These are phyloP conservation scores for Steromphala cineraria DNA, from an alignment of 2,888 invertebrate genomes.

Conservation along the genomic window DNA sequence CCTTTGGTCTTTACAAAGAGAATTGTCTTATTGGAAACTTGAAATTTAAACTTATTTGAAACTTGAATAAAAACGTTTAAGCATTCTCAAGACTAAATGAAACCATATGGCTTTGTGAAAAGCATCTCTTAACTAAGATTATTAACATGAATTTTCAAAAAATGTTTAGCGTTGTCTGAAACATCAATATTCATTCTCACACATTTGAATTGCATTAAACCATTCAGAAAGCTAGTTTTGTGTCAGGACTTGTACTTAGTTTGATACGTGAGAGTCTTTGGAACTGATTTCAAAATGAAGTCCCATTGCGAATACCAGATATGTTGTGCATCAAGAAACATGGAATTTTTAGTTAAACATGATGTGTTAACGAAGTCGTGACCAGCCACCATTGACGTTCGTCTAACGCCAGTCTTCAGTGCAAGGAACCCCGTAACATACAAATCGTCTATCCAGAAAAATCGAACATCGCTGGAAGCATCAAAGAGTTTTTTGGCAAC, in stretches of 20 bases:
- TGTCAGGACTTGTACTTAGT: neutral
- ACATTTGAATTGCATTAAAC: too few relatives aligned
- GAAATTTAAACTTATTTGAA: too few relatives aligned
- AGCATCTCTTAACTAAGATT: too few relatives aligned
- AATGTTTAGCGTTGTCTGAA: too few relatives aligned
- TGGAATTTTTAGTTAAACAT: neutral
- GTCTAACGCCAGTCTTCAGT: conserved; percentile 32
- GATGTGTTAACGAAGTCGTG: neutral
- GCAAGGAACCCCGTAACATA: conserved; percentile 60
- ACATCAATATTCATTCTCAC: too few relatives aligned
- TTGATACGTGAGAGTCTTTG: neutral
- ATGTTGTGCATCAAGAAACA: conserved; percentile 12
- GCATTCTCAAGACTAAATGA: too few relatives aligned
- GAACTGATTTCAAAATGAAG: neutral
- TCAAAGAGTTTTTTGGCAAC: conserved; percentile 18
- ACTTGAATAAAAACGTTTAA: too few relatives aligned
- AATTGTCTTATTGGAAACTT: too few relatives aligned
- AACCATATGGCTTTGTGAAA: too few relatives aligned
- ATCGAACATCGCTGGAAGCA: conserved; percentile 40
- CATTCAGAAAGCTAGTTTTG: neutral
- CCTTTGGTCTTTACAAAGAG: too few relatives aligned
- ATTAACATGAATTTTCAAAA: too few relatives aligned
- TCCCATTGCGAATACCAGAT: conserved; percentile 11
- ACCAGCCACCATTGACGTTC: neutral
- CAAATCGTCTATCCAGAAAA: conserved; percentile 66